Base-by-base conservation (phyloP, 1,140 invertebrate genomes). In the Ostrea denselamellosa region DNA sequence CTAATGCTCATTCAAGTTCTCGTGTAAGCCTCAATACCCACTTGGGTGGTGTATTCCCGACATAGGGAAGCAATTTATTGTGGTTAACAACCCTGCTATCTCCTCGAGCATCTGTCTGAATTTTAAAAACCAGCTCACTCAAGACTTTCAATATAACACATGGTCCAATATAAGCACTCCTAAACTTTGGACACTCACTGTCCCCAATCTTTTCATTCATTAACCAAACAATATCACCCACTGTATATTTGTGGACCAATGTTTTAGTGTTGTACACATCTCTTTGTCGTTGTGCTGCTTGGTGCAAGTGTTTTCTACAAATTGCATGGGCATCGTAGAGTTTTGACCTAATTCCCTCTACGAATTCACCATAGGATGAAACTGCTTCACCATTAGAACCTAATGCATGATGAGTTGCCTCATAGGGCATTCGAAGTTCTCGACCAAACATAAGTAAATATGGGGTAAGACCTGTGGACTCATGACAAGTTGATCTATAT, bases 41-140 rank as follows among this genome's bases (percentile, higher is more conserved):
- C 34, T 44, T 44, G 5, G 85, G 85, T 10, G 44, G 25, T 22
- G 25, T 17, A 54, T 86, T 65, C 0, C 54, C 58, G 8, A 25
- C 2, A 82, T 82, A 86, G 8, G 68, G 86, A n/a, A 71, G n/a
- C 25, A 86, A 14, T n/a, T 86, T 86, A 22, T 86, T 51, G 17
- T 86, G 86, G 34, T 86, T 81, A 8, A 86, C 44, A 52, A 82
- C 54, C 19, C 53, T 53, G 7, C 10, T 1, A 0, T 22, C 68
- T 81, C 8, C 9, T 82, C 22, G 85, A 52, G 81, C 85, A 14
- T 19, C 54, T 44, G 62, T 3, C 71, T 83, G 68, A 83, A 14
- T 81, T 25, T 44, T 52, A 34, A 85, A 85, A 83, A 34, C 87
- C 87, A 82, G 58, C 14, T 56, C 56, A 17, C 44, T 85, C 10